Evolutionary conservation across 2,797 vertebrate genomes (phyloP), one percentile per base, ranked within the genome.

Genomic region (Chrysocyon brachyurus): DNA sequence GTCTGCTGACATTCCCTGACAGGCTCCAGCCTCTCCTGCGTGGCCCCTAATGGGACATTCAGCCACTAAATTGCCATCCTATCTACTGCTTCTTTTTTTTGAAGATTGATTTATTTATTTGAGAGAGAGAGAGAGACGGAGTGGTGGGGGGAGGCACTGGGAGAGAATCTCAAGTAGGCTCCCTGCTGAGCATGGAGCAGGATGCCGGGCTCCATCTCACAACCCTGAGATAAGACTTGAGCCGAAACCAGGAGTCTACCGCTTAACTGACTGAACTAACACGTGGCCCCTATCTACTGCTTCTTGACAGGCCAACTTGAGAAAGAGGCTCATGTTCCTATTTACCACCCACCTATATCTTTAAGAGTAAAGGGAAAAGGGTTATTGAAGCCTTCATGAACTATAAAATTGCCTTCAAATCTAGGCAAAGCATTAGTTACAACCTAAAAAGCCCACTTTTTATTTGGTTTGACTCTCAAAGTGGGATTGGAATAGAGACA

Each of bases 391-490:
- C 66, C 90, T 75, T 19, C 66, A 89, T 49, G 61, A 68, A 31
- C n/a, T 77, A 59, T 72, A 40, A 72, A 81, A 68, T 16, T 68
- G 7, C 31, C 66, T 94, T 90, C 22, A 78, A 88, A 87, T 75
- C 31, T 90, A 79, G 15, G 57, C 49, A 90, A 68, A 86, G 24
- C 26, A 84, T 78, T 79, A 61, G 46, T 52, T 92, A 90, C 56
- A 92, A 96, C 92, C 28, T 36, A 87, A 92, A 81, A 96, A 40
- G 52, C 0, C 57, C 40, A 28, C 15, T 78, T 90, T 93, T 91
- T 28, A 7, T 91, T 66, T 63, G 49, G 16, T 61, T 79, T 93
- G 11, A 88, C 68, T 91, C 52, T 90, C 49, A 89, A 72, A 87
- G 70, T 14, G 85, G 75, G 40, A 14, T 15, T 94, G 54, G 64